Conservation (phyloP, 2,888 invertebrate species). For the Hypselothyrea guttata region DNA sequence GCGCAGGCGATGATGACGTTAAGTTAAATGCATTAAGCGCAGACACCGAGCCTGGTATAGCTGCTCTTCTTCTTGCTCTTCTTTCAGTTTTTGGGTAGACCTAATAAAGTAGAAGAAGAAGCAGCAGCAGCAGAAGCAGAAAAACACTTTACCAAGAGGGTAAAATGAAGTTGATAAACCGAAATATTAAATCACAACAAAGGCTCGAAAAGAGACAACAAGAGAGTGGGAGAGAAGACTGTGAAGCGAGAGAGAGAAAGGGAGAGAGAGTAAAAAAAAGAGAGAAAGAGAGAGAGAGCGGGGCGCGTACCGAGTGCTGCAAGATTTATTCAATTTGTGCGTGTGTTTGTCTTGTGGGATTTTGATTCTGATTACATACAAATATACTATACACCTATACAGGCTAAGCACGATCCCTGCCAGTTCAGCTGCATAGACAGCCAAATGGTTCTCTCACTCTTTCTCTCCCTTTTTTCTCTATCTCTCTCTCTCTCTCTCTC, state of each 20-base stretch:
- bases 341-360: conserved; percentile 17
- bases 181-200: conserved; percentile 61
- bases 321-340: conserved; percentile 53
- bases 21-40: conserved; percentile 25
- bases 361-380: not conserved
- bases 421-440: not conserved
- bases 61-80: too few relatives aligned
- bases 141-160: conserved; percentile 15
- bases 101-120: conserved; percentile 13
- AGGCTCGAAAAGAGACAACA: conserved; percentile 23
- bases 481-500: too few relatives aligned
- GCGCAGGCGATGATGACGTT: conserved; percentile 30
- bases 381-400: not conserved
- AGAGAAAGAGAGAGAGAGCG: not conserved
- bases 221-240: not conserved
- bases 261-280: not conserved
- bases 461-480: too few relatives aligned
- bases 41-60: not conserved
- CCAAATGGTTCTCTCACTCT: too few relatives aligned
- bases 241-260: too few relatives aligned
- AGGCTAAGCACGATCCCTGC: not conserved
- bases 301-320: conserved; percentile 1
- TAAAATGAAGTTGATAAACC: conserved; percentile 47
- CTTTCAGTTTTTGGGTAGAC: conserved; percentile 21
- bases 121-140: too few relatives aligned